Evolutionary conservation across 2,113 vertebrate genomes (phyloP).

Genomic region (Okapia johnstoni): DNA sequence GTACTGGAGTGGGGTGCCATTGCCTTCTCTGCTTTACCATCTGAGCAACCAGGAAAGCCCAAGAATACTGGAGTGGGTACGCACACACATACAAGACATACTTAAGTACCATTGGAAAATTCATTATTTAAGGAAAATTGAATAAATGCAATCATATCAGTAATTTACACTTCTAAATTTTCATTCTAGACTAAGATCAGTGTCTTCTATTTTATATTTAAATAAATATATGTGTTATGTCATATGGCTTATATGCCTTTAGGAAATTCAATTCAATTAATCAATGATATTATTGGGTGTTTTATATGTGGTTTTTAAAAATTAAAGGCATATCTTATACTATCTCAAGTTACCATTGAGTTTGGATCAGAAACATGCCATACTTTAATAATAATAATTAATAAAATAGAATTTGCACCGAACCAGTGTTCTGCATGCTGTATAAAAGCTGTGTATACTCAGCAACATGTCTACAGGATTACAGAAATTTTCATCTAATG

Average conservation of each 20-base stretch:
- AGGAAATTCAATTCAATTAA: background rate
- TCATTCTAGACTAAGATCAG: background rate
- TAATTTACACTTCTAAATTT: background rate
- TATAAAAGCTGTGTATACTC: background rate
- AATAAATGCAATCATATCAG: background rate
- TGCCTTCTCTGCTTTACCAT: fast-evolving
- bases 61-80: background rate
- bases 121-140: background rate
- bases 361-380: background rate
- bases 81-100: background rate
- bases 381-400: background rate
- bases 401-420: background rate
- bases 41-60: background rate
- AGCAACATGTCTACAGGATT: background rate
- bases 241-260: background rate
- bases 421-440: background rate
- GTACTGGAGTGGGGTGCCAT: too few species aligned
- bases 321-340: background rate
- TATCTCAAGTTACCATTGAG: background rate
- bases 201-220: background rate
- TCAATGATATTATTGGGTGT: background rate
- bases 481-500: background rate
- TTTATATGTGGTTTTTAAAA: background rate
- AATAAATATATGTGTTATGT: background rate
- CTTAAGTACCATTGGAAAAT: background rate